Base-by-base conservation (phyloP, 1,140 invertebrate genomes). In the Liolophura sinensis region DNA sequence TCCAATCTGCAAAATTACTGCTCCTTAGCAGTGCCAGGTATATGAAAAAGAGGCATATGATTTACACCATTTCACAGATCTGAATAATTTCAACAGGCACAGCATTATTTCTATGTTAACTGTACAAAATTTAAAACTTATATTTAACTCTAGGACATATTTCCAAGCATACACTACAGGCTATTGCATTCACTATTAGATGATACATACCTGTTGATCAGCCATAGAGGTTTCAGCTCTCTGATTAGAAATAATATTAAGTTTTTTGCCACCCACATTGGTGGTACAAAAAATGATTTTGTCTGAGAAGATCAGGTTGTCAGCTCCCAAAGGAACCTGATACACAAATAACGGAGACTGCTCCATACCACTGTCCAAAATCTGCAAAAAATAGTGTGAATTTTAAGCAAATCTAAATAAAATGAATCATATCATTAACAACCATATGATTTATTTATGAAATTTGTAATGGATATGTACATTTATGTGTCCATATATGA, bases 341-440 rank as follows among this genome's bases (percentile, higher is more conserved):
- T 92, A 90, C 6, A 90, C 85, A 79, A 89, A 90, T 59, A 91
- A 74, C 7, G 91, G 90, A 67, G 88, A 87, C 55, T 88, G 81
- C 68, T 89, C 88, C 51, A 90, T 84, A 76, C 89, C 88, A 65
- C 89, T 88, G 76, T 79, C 79, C 73, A 78, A 82, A 11, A 85
- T 73, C 83, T 85, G 70, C 25, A 72, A 68, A 46, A 62, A 62
- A 16, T 48, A 49, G 16, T 20, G 6, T 54, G 3, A 20, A 54
- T 3, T n/a, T 3, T n/a, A 54, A 54, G 18, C 51, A 54, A 54
- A 3, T n/a, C 24, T 54, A 54, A 54, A 24, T 54, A 54, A 54
- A 54, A 3, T 20, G 24, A 3, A 54, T 40, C 31, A 40, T 5
- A 40, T n/a, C 31, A 40, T 5, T 40, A 40, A 40, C 31, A 40